Conservation (phyloP, 2,888 invertebrate species). For the Thelaira solivaga region DNA sequence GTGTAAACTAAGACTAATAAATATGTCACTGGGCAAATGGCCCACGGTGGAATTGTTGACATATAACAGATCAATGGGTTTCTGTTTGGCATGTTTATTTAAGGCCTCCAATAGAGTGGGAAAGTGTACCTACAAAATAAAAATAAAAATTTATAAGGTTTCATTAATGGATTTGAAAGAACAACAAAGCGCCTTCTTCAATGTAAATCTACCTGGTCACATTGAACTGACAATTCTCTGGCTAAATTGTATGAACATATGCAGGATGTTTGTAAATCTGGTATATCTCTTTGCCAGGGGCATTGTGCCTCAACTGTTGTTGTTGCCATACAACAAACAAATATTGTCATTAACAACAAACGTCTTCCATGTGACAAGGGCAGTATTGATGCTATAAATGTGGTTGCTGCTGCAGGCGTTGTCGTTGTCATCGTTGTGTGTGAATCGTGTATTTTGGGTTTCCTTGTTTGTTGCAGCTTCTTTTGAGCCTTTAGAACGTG, state of each 20-base stretch:
- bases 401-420: background rate
- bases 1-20: slow-evolving; percentile 84
- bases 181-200: too few relatives aligned
- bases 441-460: slow-evolving; percentile 11
- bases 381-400: background rate
- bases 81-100: slow-evolving; percentile 82
- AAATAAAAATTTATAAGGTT: too few relatives aligned
- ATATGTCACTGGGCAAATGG: slow-evolving; percentile 82
- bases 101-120: slow-evolving; percentile 84
- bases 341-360: slow-evolving; percentile 53
- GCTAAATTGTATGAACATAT: slow-evolving; percentile 92
- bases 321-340: slow-evolving; percentile 35
- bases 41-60: slow-evolving; percentile 91
- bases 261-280: slow-evolving; percentile 88
- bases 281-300: slow-evolving; percentile 88
- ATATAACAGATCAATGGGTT: slow-evolving; percentile 89
- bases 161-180: too few relatives aligned
- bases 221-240: slow-evolving; percentile 91
- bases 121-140: slow-evolving; percentile 83
- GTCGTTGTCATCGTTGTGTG: background rate
- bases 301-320: slow-evolving; percentile 81
- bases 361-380: slow-evolving; percentile 31
- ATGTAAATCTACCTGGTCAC: slow-evolving; percentile 84
- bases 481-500: slow-evolving; percentile 19
- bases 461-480: slow-evolving; percentile 5